Evolutionary conservation across 2,797 vertebrate species (phyloP), one percentile per base, ranked within the genome.

Genomic region (Hephaestus fuliginosus): DNA sequence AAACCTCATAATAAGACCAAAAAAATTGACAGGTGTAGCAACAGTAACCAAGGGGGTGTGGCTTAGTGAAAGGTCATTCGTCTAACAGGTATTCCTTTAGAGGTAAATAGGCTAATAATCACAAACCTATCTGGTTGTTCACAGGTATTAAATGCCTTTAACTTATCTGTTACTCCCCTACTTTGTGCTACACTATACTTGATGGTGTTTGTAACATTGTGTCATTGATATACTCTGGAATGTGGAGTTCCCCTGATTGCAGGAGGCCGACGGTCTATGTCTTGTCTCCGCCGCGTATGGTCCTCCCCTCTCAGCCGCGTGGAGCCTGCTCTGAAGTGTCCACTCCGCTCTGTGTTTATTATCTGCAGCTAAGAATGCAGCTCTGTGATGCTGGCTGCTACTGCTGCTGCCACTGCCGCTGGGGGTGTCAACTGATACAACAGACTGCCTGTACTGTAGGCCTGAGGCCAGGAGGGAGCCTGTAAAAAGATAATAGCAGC

Each of bases 311-410:
- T 68, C 81, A 76, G 86, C 83, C 61, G 15, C 7, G 52, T 79
- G 88, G 86, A 92, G 85, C 79, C 88, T 69, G 52, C 49, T 88
- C 80, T 88, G 79, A 90, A 90, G 86, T 84, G 92, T 91, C 88
- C 88, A 91, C 87, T 89, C 73, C 6, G 52, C 88, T 87, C 79
- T 78, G 73, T 86, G 77, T 91, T 89, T 85, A 82, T 91, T 81
- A 91, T 92, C 88, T 88, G 78, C 60, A 76, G 91, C 66, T 83
- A 92, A 91, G 90, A 92, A 92, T 91, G 85, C 80, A 78, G 88
- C 76, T 80, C 70, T 81, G 82, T 81, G 86, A 85, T 82, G 73
- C 80, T 71, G 85, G 57, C 63, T 65, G 75, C 81, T 78, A 60
- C 48, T 70, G 70, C 74, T 57, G 52, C 57, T 66, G 77, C 80